Conservation (phyloP, 2,888 invertebrate species). For the Eustalomyia histrio region DNA sequence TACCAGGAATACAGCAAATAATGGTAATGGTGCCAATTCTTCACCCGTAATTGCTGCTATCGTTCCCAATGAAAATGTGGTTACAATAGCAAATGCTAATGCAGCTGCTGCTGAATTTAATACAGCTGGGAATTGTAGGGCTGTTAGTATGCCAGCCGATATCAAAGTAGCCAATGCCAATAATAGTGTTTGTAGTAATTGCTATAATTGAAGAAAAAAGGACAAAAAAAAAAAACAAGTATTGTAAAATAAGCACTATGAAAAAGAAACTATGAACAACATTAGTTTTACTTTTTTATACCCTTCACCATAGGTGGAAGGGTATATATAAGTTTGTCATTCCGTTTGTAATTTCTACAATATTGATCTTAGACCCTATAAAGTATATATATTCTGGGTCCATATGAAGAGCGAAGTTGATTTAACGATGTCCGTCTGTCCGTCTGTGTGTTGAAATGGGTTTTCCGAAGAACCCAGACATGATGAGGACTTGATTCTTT, state of each 20-base stretch:
- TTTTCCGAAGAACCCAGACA: too few relatives aligned
- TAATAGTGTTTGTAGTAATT: constrained; percentile 73
- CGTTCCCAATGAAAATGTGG: constrained; percentile 78
- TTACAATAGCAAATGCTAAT: constrained; percentile 77
- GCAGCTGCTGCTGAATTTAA: constrained; percentile 79
- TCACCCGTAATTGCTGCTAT: constrained; percentile 78
- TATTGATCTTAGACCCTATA: too few relatives aligned
- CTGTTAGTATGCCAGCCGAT: constrained; percentile 77
- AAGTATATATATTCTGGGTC: too few relatives aligned
- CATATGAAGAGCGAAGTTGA: too few relatives aligned
- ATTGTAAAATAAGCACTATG: background rate
- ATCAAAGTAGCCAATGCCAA: constrained; percentile 75
- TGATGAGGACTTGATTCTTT: too few relatives aligned
- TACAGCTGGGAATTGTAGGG: constrained; percentile 79
- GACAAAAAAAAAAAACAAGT: constrained; percentile 22
- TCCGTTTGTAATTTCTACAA: too few relatives aligned
- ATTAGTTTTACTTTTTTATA: background rate
- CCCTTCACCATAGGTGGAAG: too few relatives aligned
- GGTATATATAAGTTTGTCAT: too few relatives aligned
- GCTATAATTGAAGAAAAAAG: constrained; percentile 67
- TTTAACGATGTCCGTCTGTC: too few relatives aligned
- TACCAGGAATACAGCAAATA: constrained; percentile 88
- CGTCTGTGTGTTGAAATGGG: too few relatives aligned
- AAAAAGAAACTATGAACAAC: background rate
- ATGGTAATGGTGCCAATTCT: constrained; percentile 80